Evolutionary conservation across 2,113 vertebrate species (phyloP), one percentile per base, ranked within the genome.

Genomic region (Monarcha castaneiventris): DNA sequence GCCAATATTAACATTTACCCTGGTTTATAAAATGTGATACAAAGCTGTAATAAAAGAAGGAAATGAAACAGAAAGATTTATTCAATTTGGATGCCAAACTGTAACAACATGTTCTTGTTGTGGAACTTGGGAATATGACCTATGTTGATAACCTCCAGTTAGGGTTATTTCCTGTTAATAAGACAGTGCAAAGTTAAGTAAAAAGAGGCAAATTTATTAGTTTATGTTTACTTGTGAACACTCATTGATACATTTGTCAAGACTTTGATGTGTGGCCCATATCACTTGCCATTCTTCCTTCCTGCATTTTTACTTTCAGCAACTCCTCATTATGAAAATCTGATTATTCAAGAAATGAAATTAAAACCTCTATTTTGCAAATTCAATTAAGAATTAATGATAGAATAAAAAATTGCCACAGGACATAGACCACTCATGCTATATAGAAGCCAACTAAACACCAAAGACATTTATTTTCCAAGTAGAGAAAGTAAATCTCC

Each of bases 1-100:
- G 97, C 94, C 95, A 97, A 94, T 44, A 68, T 84, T 87, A 96
- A 97, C 77, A 95, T 76, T 95, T 83, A 78, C 22, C 73, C 59
- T 90, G 54, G 67, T 74, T 83, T 81, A 61, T 30, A 84, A 93
- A 64, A 80, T 64, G 58, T 16, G 44, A 35, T 67, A 93, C 68
- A 68, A 94, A 85, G 87, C n/a, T 74, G 66, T 44, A 93, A 95
- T 66, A 87, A 76, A 95, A 91, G 81, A 64, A 84, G 79, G 86
- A 94, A 97, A 93, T 26, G 68, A 92, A 90, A 93, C 43, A 81
- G 43, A 81, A 87, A 95, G 84, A 94, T 92, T 91, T 95, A 95
- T 93, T 96, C 92, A 27, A 3, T 91, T 91, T 87, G 82, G 83
- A 93, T 89, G 82, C 49, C 85, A 84, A 87, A 96, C 46, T 75